phyloP scores from a whole-genome alignment of 92 coral and sea anemone genomes.

The Palythoa grandiflora region DNA sequence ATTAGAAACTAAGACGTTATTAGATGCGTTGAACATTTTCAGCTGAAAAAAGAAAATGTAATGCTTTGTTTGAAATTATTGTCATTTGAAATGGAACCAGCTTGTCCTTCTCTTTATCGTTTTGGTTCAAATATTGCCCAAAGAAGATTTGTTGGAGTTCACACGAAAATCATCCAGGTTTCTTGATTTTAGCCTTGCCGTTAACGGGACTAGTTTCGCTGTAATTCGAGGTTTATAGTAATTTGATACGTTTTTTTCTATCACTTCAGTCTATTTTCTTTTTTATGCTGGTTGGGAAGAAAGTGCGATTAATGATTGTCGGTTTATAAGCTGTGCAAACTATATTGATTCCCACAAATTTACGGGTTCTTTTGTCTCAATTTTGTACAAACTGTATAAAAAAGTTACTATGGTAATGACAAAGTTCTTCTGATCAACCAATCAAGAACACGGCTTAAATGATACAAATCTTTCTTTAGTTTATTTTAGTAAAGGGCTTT shows the following conservation, averaged over 20 bases:
- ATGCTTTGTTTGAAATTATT: neutral
- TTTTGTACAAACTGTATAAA: neutral
- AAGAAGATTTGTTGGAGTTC: too few species aligned
- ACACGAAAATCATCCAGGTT: too few species aligned
- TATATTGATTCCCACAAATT: neutral
- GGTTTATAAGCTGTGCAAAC: neutral
- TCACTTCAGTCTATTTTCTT: too few species aligned
- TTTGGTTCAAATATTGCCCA: too few species aligned
- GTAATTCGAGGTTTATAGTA: too few species aligned
- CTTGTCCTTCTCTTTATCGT: too few species aligned
- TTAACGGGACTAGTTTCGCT: too few species aligned
- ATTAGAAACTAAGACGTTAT: neutral
- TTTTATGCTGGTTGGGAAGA: too few species aligned
- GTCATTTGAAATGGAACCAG: too few species aligned
- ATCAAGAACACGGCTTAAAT: neutral
- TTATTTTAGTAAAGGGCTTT: neutral
- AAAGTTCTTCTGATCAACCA: neutral
- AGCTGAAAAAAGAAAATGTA: neutral
- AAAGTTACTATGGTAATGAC: constrained; percentile 17
- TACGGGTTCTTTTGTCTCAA: neutral
- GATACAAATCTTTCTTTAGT: neutral
- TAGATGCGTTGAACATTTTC: constrained; percentile 11
- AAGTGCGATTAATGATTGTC: too few species aligned
- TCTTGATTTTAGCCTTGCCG: too few species aligned
- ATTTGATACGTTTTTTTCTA: too few species aligned